Evolutionary conservation across 2,797 vertebrate genomes (phyloP), one percentile per base, ranked within the genome.

Genomic region (Sebastolobus alascanus): DNA sequence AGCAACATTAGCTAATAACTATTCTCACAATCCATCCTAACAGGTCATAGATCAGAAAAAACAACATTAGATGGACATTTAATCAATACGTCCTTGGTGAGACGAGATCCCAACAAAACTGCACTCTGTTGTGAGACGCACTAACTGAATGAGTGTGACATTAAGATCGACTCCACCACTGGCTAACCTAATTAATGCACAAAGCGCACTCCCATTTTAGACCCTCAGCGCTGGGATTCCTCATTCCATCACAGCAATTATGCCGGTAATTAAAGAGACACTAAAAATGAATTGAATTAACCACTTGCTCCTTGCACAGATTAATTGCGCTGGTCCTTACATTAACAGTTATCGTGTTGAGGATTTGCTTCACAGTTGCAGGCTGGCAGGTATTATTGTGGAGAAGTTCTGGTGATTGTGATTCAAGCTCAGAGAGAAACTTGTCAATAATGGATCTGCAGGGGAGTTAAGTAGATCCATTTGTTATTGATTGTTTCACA

Each of bases 251-350:
- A 58, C 75, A 77, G 84, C 82, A 85, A 93, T 94, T 92, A 92
- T 81, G 76, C n/a, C 11, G 3, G 82, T 93, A 94, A 95, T 94
- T 94, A 94, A 94, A 94, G 90, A 88, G 89, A 89, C 72, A 84
- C 85, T 84, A 85, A 92, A 93, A 93, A 87, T 80, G 35, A 92
- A 94, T 94, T 90, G 68, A 91, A 93, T 94, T 92, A 89, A 46
- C 84, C 73, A 55, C 81, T 87, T 75, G 87, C 86, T 89, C 85
- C 83, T 87, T 79, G 81, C 84, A 89, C 80, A 87, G 85, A 94
- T 94, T 80, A 93, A 93, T 92, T 83, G 81, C 52, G 63, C 74
- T 14, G 76, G 74, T 84, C 61, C 73, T 87, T 88, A 86, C 79
- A 87, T 88, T 83, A 91, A 86, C 84, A 80, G 78, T 87, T 92